phyloP scores from a whole-genome alignment of 1,140 invertebrate species.

The Zaprionus ornatus region DNA sequence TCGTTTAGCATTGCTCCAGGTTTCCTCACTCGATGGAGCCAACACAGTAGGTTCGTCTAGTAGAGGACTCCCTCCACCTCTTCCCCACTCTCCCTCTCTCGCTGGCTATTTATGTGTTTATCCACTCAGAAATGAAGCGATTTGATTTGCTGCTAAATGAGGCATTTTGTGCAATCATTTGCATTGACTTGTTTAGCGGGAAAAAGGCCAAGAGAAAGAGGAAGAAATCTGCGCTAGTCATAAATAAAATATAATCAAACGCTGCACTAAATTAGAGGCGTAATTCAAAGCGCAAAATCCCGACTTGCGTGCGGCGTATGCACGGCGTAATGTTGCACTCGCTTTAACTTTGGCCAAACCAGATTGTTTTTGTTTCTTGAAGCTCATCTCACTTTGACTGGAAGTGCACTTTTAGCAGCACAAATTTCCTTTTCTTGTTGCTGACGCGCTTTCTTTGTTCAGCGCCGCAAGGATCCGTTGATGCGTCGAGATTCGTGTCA shows the following conservation, averaged over 20 bases:
- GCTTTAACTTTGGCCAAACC: conserved; percentile 1
- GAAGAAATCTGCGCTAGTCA: neutral
- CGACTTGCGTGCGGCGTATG: neutral
- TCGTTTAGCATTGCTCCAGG: conserved; percentile 59
- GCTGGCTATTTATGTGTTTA: conserved; percentile 74
- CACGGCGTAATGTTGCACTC: neutral
- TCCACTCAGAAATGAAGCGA: conserved; percentile 75
- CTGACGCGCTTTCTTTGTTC: conserved; percentile 65
- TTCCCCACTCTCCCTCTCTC: neutral
- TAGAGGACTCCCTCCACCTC: neutral
- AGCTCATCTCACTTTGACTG: conserved; percentile 66
- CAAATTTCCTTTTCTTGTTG: conserved; percentile 79
- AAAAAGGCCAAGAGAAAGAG: neutral
- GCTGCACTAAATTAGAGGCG: neutral
- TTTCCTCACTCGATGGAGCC: neutral
- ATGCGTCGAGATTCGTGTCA: conserved; percentile 4
- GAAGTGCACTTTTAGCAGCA: conserved; percentile 73
- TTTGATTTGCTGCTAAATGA: conserved; percentile 77
- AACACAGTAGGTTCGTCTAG: neutral
- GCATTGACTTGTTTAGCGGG: conserved; percentile 60
- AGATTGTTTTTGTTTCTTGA: conserved; percentile 44
- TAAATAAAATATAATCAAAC: conserved; percentile 9
- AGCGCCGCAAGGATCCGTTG: conserved; percentile 29
- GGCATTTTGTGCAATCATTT: conserved; percentile 76
- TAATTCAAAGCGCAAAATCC: neutral